phyloP scores from a whole-genome alignment of 2,797 vertebrate species.

The Prionace glauca region DNA sequence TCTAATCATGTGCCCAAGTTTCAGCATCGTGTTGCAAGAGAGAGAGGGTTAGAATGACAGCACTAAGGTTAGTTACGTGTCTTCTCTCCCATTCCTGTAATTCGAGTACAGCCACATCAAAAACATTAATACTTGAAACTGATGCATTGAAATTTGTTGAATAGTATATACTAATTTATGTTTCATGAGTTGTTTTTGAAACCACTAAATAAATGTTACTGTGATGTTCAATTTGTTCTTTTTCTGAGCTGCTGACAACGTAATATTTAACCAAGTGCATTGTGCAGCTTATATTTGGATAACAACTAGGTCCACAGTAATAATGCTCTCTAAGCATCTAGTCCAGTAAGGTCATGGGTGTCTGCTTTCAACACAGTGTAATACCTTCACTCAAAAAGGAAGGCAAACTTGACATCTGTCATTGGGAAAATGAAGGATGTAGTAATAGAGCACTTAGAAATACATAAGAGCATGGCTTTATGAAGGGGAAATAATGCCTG shows the following conservation, averaged over 20 bases:
- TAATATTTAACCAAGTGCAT: background rate
- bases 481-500: no score
- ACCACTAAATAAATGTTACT: slow-evolving; percentile 23
- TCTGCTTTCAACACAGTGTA: background rate
- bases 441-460: no score
- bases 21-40: background rate
- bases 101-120: background rate
- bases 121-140: slow-evolving; percentile 24
- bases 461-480: no score
- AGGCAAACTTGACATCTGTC: no score
- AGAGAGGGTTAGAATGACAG: background rate
- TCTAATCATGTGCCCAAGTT: slow-evolving; percentile 27
- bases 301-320: background rate
- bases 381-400: no score
- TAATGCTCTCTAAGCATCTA: background rate
- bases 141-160: slow-evolving; percentile 10
- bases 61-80: background rate
- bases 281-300: background rate
- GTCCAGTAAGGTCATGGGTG: background rate
- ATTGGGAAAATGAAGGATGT: no score
- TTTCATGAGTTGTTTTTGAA: slow-evolving; percentile 27
- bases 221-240: background rate
- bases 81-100: slow-evolving; percentile 14
- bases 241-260: background rate
- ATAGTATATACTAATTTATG: slow-evolving; percentile 27